Percentiles rank a stretch among this genome's conserved stretches.
Conservation (phyloP, 2,888 invertebrate species). For the Phengaris alcon region DNA sequence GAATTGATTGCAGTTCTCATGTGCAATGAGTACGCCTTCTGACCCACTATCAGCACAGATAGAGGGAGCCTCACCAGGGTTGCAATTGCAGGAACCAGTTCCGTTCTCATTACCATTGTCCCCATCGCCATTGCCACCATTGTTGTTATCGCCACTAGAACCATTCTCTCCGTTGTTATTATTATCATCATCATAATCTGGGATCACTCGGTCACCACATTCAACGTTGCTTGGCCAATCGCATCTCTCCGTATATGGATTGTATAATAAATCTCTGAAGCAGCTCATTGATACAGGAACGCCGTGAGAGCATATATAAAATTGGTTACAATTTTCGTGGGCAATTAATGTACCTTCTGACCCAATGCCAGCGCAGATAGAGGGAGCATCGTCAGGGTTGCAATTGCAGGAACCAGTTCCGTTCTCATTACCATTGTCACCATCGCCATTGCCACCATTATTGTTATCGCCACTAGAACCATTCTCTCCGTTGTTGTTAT, state of each 20-base stretch:
- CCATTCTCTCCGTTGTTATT: not conserved
- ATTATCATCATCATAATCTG: conserved; percentile 33
- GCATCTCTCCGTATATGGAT: conserved; percentile 44
- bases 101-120: conserved; percentile 29
- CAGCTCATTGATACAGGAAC: conserved; percentile 43
- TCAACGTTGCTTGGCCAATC: conserved; percentile 48
- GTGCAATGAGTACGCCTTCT: conserved; percentile 46
- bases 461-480: conserved; percentile 35
- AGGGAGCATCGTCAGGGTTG: conserved; percentile 42
- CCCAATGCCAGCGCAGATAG: conserved; percentile 43
- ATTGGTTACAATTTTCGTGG: conserved; percentile 47
- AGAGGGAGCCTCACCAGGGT: conserved; percentile 34
- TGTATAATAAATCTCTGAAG: conserved; percentile 43
- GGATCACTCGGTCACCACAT: conserved; percentile 45
- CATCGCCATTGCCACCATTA: conserved; percentile 32
- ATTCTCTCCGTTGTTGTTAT: conserved; percentile 30
- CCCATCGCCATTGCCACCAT: conserved; percentile 36
- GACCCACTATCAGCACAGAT: conserved; percentile 45
- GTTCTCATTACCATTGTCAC: conserved; percentile 26
- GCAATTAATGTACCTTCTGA: conserved; percentile 41
- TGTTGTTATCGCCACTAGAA: conserved; percentile 30
- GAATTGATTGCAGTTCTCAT: conserved; percentile 50
- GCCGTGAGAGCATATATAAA: conserved; percentile 48
- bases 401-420: conserved; percentile 38
- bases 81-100: conserved; percentile 35